These are phyloP conservation scores for Platerodrilus igneus DNA, from an alignment of 2,888 invertebrate genomes.

Conservation along the genomic window DNA sequence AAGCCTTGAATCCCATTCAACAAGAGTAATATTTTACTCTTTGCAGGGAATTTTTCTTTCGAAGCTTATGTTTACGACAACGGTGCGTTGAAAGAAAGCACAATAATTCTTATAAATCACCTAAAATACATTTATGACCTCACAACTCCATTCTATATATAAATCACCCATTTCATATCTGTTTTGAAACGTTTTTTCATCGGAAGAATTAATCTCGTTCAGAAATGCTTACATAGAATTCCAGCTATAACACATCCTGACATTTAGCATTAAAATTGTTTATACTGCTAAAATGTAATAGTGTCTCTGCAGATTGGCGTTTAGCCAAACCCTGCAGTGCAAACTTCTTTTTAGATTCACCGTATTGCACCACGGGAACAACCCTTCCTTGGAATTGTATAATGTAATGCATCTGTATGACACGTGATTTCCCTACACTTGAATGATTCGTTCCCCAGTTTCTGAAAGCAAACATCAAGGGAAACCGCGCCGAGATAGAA, in stretches of 20 bases:
- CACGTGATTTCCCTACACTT: slow-evolving; percentile 10
- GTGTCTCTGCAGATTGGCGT: slow-evolving; percentile 24
- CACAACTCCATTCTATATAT: no score
- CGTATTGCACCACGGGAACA: slow-evolving; percentile 19
- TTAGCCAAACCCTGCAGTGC: slow-evolving; percentile 23
- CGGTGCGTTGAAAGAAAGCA: no score
- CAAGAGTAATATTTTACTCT: no score
- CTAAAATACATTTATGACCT: no score
- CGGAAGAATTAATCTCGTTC: no score
- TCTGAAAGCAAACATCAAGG: no score
- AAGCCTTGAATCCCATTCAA: no score
- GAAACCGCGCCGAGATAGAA: slow-evolving; percentile 1
- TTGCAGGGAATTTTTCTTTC: no score
- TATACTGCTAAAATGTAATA: slow-evolving; percentile 8
- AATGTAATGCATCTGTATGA: slow-evolving; percentile 3
- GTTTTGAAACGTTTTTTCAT: background rate
- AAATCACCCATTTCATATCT: background rate
- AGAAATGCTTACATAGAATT: no score
- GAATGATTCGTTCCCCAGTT: background rate
- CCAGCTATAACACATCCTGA: slow-evolving; percentile 9
- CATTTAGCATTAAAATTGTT: slow-evolving; percentile 13
- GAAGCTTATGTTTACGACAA: no score
- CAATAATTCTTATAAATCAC: no score
- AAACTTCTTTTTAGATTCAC: slow-evolving; percentile 7
- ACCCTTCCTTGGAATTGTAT: slow-evolving; percentile 4